phyloP scores from a whole-genome alignment of 2,797 vertebrate genomes.

The Miopithecus talapoin region DNA sequence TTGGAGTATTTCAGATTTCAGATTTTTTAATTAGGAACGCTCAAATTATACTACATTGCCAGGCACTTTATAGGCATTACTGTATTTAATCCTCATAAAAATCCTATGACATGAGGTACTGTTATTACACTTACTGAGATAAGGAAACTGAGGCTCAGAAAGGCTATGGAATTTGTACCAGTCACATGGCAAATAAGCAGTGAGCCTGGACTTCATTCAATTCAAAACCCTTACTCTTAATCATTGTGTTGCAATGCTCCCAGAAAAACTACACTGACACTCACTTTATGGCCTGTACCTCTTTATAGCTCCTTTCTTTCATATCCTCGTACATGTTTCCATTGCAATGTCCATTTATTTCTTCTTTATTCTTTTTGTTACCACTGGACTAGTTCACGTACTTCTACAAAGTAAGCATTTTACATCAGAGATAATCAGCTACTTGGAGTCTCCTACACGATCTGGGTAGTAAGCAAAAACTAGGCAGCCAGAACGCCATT shows the following conservation, averaged over 20 bases:
- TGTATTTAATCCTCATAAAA: neutral
- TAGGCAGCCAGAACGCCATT: accelerated
- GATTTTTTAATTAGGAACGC: neutral
- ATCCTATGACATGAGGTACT: neutral
- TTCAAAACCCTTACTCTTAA: neutral
- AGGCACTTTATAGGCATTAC: neutral
- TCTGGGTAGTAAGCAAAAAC: neutral
- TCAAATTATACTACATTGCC: neutral
- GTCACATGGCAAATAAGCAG: neutral
- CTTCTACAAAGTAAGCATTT: neutral
- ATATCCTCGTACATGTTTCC: neutral
- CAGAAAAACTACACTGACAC: neutral
- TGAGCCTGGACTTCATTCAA: neutral
- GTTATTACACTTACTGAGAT: neutral
- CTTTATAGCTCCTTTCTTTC: neutral
- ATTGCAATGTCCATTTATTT: neutral
- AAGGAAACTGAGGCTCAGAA: neutral
- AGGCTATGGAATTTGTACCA: neutral
- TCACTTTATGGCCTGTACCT: neutral
- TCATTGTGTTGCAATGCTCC: no score
- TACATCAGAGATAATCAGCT: neutral
- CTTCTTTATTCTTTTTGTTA: neutral
- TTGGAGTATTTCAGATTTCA: neutral
- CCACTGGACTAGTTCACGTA: neutral
- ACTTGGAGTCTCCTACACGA: neutral